These are phyloP conservation scores for Xylota sylvarum DNA, from an alignment of 2,888 invertebrate species.

Conservation along the genomic window DNA sequence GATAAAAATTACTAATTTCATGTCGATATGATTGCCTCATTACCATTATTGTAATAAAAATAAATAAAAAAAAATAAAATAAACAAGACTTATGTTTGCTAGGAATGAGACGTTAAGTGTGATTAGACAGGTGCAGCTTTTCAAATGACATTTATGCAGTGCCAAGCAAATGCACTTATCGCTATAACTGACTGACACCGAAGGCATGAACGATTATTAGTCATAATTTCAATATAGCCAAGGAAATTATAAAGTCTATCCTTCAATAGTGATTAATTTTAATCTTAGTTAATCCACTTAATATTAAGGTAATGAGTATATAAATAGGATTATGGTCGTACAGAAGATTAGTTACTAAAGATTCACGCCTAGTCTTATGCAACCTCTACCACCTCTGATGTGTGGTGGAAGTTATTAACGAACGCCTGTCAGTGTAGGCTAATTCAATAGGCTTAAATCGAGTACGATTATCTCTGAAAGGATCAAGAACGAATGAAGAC, in stretches of 20 bases:
- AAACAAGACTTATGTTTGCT: constrained; percentile 57
- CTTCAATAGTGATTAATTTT: constrained; percentile 29
- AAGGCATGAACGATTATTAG: constrained; percentile 13
- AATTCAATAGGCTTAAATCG: no score
- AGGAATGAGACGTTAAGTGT: constrained; percentile 72
- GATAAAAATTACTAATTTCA: constrained; percentile 65
- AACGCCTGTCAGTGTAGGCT: background rate
- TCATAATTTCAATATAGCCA: constrained; percentile 47
- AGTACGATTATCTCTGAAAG: no score
- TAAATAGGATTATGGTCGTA: background rate
- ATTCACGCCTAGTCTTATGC: background rate
- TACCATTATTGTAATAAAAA: constrained; percentile 71
- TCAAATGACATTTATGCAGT: constrained; percentile 67
- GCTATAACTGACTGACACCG: constrained; percentile 22
- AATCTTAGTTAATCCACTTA: background rate
- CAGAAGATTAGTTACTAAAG: background rate
- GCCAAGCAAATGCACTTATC: constrained; percentile 54
- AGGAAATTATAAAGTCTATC: constrained; percentile 29
- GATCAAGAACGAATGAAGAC: no score
- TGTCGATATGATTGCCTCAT: constrained; percentile 74
- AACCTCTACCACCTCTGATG: background rate
- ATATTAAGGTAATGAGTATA: background rate
- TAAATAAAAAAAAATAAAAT: constrained; percentile 66
- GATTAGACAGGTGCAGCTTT: constrained; percentile 72
- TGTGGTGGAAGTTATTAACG: background rate